Evolutionary conservation across 2,797 vertebrate species (phyloP), one percentile per base, ranked within the genome.

Genomic region (Prionace glauca): DNA sequence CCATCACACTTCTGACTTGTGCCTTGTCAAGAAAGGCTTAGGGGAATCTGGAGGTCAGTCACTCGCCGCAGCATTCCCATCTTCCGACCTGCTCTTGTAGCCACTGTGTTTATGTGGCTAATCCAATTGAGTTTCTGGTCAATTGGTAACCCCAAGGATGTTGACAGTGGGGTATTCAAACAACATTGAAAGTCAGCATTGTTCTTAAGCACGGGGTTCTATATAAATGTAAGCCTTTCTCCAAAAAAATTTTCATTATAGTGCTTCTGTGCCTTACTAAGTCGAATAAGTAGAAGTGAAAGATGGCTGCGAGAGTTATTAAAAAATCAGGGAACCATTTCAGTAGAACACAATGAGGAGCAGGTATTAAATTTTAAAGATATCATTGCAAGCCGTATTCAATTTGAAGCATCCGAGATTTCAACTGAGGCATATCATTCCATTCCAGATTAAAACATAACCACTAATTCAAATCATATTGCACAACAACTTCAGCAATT

Each of bases 361-460:
- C 11, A 22, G 67, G 22, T 69, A 18, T 69, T 7, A 69, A 69
- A 36, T 92, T 67, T 92, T 69, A 41, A 92, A 62, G 18, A 26
- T 88, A 90, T n/a, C 62, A 62, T 90, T 62, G 56, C 87, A 90
- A 32, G 26, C 26, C 5, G 45, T 16, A 14, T n/a, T 62, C 87
- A 90, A 90, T 90, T 90, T 90, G 18, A 90, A 90, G 32, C 60
- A n/a, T n/a, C 32, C 36, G n/a, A 69, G 50, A 69, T 69, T 92
- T 18, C 7, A 92, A 92, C 24, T 24, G 9, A n/a, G 29, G 26
- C 36, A 65, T 69, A 65, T 41, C 62, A 41, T 92, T 69, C 65
- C 22, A 45, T 92, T 20, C 8, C 22, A 92, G n/a, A 69, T 67
- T 92, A 69, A 26, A 41, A 69, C 36, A 18, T 45, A 84, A 92